Evolutionary conservation across 2,113 vertebrate species (phyloP).

Genomic region (Neoarius graeffei): DNA sequence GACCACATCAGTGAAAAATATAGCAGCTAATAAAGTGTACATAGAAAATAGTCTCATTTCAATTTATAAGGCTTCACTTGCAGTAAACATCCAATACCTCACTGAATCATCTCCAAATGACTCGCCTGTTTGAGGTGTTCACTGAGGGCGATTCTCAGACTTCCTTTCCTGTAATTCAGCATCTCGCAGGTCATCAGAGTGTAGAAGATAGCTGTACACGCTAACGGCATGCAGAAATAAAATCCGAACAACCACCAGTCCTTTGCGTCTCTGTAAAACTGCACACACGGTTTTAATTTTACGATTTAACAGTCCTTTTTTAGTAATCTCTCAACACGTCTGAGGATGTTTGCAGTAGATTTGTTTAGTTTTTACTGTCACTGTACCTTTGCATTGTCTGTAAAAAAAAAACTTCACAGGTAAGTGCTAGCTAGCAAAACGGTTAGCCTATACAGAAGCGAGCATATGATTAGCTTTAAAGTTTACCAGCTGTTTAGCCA

Average conservation of each 20-base stretch:
- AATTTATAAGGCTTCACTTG: neutral
- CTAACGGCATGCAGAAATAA: conserved; percentile 91
- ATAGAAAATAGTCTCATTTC: neutral
- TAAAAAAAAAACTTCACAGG: neutral
- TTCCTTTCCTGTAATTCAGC: conserved; percentile 86
- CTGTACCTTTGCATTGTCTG: neutral
- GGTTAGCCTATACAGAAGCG: neutral
- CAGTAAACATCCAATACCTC: neutral
- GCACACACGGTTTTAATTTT: conserved; percentile 7
- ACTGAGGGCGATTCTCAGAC: conserved; percentile 84
- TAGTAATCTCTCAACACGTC: neutral
- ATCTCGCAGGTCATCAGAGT: conserved; percentile 92
- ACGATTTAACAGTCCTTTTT: neutral
- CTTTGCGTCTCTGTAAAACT: conserved; percentile 84
- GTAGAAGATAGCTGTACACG: conserved; percentile 88
- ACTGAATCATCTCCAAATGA: conserved; percentile 1
- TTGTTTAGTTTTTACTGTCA: neutral
- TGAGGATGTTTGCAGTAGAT: neutral
- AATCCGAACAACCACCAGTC: conserved; percentile 98
- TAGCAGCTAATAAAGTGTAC: neutral
- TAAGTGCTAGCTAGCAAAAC: neutral
- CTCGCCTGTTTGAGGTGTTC: conserved; percentile 95
- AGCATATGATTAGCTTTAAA: neutral
- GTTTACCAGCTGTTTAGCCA: neutral
- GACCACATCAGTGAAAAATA: neutral